Conservation (phyloP, 2,113 vertebrate species). For the Stegostoma tigrinum region DNA sequence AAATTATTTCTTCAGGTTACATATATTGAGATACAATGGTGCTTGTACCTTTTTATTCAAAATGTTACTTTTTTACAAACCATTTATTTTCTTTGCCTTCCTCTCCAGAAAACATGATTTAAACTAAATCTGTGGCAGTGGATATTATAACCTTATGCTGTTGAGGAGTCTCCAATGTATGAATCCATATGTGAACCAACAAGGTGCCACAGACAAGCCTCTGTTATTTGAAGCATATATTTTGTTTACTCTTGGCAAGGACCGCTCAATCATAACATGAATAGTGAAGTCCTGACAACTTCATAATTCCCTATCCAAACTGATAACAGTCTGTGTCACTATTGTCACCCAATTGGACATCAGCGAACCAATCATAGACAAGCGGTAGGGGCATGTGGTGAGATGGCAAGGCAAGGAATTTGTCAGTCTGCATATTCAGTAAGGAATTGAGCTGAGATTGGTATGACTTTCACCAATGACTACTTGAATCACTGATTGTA, state of each 20-base stretch:
- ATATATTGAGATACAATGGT: neutral
- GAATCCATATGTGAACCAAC: neutral
- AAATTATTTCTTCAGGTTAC: neutral
- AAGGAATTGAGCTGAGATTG: neutral
- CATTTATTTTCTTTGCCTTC: neutral
- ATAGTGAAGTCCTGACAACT: neutral
- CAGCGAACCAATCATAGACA: too few relatives aligned
- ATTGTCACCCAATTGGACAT: neutral
- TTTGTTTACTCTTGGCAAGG: neutral
- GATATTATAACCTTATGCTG: neutral
- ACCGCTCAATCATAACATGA: neutral
- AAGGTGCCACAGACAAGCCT: neutral
- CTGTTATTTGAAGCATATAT: neutral
- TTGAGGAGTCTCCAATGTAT: neutral
- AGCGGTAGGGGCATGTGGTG: neutral
- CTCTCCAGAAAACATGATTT: neutral
- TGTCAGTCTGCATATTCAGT: neutral
- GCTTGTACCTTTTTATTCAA: neutral
- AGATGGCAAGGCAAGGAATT: too few relatives aligned
- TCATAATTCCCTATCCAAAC: neutral
- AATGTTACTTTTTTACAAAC: neutral
- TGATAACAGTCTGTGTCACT: neutral
- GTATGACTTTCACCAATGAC: neutral
- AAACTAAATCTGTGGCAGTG: neutral
- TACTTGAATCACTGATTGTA: neutral